Evolutionary conservation across 1,140 invertebrate species (phyloP).

Genomic region (Grapholita molesta): DNA sequence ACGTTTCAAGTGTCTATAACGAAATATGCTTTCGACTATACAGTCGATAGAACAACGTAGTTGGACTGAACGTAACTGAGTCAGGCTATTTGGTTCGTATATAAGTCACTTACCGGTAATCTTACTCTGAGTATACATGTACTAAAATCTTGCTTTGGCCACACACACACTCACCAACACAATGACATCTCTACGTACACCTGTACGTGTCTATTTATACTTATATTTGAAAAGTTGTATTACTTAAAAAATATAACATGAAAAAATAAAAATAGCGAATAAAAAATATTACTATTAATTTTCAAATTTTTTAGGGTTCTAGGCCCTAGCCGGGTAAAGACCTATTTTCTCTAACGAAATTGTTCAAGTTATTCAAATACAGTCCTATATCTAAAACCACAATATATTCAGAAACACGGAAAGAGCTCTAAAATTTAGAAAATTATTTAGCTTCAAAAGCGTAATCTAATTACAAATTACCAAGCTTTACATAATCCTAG

Average conservation of each 20-base stretch:
- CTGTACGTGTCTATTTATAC: too few relatives aligned
- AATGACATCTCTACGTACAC: too few relatives aligned
- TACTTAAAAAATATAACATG: too few relatives aligned
- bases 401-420: background rate
- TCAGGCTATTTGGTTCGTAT: background rate
- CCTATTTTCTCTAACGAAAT: too few relatives aligned
- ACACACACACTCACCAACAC: too few relatives aligned
- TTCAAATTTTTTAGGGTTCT: too few relatives aligned
- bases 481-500: slow-evolving; percentile 32
- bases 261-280: too few relatives aligned
- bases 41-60: background rate
- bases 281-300: too few relatives aligned
- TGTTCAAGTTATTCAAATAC: background rate
- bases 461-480: background rate
- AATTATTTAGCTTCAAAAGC: background rate
- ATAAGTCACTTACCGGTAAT: background rate
- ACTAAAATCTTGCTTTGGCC: too few relatives aligned
- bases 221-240: too few relatives aligned
- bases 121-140: background rate
- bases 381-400: too few relatives aligned
- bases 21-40: background rate
- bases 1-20: background rate
- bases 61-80: background rate
- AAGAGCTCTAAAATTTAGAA: background rate
- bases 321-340: too few relatives aligned